Conservation (phyloP, 2,113 vertebrate species). For the Bucco capensis region DNA sequence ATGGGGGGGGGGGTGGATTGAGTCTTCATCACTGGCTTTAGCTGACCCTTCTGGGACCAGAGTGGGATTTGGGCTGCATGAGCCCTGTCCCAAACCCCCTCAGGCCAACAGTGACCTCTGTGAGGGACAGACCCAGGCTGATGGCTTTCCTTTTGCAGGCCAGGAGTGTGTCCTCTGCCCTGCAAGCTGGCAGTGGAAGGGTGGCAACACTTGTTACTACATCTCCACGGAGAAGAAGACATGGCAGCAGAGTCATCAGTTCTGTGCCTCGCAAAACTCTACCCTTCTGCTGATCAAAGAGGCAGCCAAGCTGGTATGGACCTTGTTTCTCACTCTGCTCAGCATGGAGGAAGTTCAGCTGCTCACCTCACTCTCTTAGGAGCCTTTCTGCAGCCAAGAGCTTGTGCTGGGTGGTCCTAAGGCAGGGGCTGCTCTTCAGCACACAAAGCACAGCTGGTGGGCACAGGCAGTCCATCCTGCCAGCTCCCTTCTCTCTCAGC, state of each 20-base stretch:
- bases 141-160: background rate
- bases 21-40: background rate
- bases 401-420: background rate
- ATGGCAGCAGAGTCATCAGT: background rate
- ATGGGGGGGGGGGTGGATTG: background rate
- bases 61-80: background rate
- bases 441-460: too few species aligned
- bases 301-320: background rate
- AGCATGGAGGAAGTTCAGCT: background rate
- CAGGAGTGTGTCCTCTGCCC: background rate
- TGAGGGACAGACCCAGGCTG: background rate
- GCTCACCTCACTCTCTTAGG: background rate
- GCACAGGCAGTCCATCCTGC: too few species aligned
- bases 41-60: background rate
- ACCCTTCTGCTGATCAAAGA: background rate
- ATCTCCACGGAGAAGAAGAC: rapidly evolving
- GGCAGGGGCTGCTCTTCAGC: background rate
- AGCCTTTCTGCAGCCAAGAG: background rate
- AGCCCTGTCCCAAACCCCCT: background rate
- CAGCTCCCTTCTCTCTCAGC: background rate
- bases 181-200: background rate
- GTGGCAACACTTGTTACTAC: background rate
- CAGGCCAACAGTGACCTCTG: background rate
- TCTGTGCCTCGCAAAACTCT: background rate
- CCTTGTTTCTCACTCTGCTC: background rate